These are phyloP conservation scores for Agrypnus murinus DNA, from an alignment of 2,888 invertebrate genomes.

Conservation along the genomic window DNA sequence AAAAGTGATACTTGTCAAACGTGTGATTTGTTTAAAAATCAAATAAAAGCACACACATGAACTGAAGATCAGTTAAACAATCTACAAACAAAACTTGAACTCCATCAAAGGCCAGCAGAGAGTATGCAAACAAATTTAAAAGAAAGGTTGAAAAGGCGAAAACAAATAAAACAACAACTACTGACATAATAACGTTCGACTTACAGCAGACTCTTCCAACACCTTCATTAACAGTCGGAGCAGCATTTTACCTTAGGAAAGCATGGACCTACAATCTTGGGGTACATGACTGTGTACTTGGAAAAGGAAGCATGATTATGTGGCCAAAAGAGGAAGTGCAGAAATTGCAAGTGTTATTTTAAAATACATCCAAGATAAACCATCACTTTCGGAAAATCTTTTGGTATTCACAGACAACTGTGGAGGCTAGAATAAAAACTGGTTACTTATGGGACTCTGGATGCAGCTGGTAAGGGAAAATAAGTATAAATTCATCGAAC, in stretches of 20 bases:
- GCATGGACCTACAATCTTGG: too few relatives aligned
- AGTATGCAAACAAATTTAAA: constrained; percentile 43
- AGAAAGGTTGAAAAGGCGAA: constrained; percentile 22
- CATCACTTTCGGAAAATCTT: not conserved
- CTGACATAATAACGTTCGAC: too few relatives aligned
- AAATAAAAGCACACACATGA: too few relatives aligned
- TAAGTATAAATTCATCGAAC: constrained; percentile 41
- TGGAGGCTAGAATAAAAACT: too few relatives aligned
- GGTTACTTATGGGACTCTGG: constrained; percentile 22
- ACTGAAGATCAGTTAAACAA: not conserved
- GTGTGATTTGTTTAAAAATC: too few relatives aligned
- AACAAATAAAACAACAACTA: too few relatives aligned
- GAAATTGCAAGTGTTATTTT: not conserved
- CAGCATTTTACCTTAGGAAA: too few relatives aligned
- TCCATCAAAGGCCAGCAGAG: constrained; percentile 45
- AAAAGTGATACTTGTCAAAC: constrained; percentile 47
- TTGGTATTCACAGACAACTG: constrained; percentile 12
- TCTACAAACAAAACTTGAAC: constrained; percentile 32
- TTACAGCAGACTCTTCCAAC: too few relatives aligned
- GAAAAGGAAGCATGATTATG: too few relatives aligned
- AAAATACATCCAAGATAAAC: not conserved
- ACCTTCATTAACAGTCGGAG: too few relatives aligned
- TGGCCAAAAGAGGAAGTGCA: constrained; percentile 2
- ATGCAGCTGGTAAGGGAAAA: constrained; percentile 45
- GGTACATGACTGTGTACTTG: too few relatives aligned